Conservation (phyloP, 2,888 invertebrate species). For the Empis livida region DNA sequence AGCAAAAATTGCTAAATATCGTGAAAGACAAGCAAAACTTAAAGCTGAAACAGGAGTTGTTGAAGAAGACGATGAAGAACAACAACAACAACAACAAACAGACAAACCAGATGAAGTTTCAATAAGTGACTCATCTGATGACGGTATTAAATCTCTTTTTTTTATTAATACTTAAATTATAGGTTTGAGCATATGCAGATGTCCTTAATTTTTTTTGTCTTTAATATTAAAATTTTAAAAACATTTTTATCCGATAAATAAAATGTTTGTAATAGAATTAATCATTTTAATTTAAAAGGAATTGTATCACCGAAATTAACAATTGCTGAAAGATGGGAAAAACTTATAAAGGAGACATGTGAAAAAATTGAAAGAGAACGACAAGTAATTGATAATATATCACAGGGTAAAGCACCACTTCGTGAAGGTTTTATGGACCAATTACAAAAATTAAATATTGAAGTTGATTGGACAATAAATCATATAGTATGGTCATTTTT, state of each 20-base stretch:
- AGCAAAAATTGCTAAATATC: background rate
- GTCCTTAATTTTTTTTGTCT: too few relatives aligned
- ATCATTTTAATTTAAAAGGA: too few relatives aligned
- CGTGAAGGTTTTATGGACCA: constrained; percentile 29
- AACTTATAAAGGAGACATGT: constrained; percentile 38
- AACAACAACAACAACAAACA: constrained; percentile 5
- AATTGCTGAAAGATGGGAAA: constrained; percentile 47
- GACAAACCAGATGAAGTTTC: constrained; percentile 3
- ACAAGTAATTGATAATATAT: constrained; percentile 20
- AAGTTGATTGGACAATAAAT: constrained; percentile 37
- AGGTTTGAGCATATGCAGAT: too few relatives aligned
- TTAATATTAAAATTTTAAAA: too few relatives aligned
- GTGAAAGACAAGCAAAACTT: background rate
- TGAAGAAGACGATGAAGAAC: constrained; percentile 5
- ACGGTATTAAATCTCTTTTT: constrained; percentile 3
- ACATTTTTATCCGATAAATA: too few relatives aligned
- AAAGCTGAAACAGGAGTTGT: constrained; percentile 4
- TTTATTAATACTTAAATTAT: too few relatives aligned
- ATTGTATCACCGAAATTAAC: constrained; percentile 26
- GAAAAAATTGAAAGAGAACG: constrained; percentile 35
- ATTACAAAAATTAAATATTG: constrained; percentile 39
- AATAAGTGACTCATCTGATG: constrained; percentile 11
- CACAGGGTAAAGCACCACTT: constrained; percentile 22
- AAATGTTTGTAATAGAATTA: too few relatives aligned
- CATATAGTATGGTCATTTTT: constrained; percentile 33